phyloP scores from a whole-genome alignment of 2,888 invertebrate species.

The Allophyes oxyacanthae region DNA sequence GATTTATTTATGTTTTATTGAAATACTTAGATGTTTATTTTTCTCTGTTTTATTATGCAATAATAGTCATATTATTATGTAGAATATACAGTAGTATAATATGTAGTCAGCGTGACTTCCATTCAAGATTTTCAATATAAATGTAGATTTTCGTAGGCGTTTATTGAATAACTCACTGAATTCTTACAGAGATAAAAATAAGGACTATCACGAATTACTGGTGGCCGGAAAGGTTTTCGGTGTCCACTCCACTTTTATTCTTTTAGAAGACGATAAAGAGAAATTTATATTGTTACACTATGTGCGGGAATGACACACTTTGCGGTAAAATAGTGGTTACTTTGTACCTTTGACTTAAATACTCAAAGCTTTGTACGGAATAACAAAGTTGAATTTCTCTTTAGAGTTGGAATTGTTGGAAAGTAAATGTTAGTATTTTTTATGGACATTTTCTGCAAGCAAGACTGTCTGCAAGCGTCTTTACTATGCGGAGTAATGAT shows the following conservation, averaged over 20 bases:
- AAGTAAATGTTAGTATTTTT: no score
- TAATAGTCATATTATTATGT: background rate
- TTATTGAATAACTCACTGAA: conserved; percentile 31
- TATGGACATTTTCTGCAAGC: no score
- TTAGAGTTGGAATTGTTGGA: no score
- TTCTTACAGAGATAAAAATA: conserved; percentile 14
- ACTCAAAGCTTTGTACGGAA: no score
- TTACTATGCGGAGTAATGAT: no score
- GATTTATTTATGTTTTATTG: no score
- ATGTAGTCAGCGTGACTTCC: background rate
- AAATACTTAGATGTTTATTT: no score
- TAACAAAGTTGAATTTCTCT: conserved; percentile 2
- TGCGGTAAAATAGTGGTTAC: conserved; percentile 2
- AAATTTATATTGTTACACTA: conserved; percentile 33
- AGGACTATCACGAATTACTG: conserved; percentile 18
- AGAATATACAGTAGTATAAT: no score
- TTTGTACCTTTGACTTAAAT: no score
- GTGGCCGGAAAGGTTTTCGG: conserved; percentile 45
- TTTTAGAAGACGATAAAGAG: conserved; percentile 35
- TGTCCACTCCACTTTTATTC: conserved; percentile 49
- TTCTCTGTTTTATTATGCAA: background rate
- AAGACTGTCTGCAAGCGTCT: no score
- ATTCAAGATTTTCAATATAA: conserved; percentile 30
- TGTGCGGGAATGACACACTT: background rate
- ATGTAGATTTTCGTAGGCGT: conserved; percentile 27